Conservation (phyloP, 1,140 invertebrate genomes). For the Reticulitermes speratus region DNA sequence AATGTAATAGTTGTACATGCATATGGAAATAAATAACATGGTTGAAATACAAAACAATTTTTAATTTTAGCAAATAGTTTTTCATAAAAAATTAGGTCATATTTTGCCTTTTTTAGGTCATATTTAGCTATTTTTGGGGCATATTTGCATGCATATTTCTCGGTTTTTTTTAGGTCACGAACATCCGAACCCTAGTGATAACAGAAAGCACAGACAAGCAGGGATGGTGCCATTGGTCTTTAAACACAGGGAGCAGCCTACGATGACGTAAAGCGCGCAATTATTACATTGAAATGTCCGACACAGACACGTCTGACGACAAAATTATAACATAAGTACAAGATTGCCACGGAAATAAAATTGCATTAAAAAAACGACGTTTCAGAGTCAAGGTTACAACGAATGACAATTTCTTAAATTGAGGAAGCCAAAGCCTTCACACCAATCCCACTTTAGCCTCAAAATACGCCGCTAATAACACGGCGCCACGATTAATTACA, state of each 20-base stretch:
- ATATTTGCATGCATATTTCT: too few relatives aligned
- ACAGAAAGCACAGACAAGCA: too few relatives aligned
- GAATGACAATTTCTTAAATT: background rate
- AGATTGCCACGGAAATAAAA: background rate
- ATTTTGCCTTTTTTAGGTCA: too few relatives aligned
- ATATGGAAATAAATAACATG: too few relatives aligned
- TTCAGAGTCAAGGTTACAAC: background rate
- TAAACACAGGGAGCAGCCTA: background rate
- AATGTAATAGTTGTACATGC: too few relatives aligned
- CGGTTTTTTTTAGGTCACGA: too few relatives aligned
- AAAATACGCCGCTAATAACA: background rate
- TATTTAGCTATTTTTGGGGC: too few relatives aligned
- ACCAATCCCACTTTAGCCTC: background rate
- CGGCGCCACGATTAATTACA: too few relatives aligned
- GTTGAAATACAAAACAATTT: too few relatives aligned
- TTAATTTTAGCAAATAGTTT: too few relatives aligned
- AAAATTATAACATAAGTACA: background rate
- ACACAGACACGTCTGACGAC: background rate
- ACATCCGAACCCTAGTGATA: too few relatives aligned
- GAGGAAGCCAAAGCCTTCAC: background rate
- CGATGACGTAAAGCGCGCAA: background rate
- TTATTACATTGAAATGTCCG: background rate
- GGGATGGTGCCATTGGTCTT: background rate
- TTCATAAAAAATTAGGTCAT: too few relatives aligned
- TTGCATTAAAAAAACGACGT: background rate